Evolutionary conservation across 2,888 invertebrate species (phyloP), one percentile per base, ranked within the genome.

Genomic region (Sceliomorpha sp.): DNA sequence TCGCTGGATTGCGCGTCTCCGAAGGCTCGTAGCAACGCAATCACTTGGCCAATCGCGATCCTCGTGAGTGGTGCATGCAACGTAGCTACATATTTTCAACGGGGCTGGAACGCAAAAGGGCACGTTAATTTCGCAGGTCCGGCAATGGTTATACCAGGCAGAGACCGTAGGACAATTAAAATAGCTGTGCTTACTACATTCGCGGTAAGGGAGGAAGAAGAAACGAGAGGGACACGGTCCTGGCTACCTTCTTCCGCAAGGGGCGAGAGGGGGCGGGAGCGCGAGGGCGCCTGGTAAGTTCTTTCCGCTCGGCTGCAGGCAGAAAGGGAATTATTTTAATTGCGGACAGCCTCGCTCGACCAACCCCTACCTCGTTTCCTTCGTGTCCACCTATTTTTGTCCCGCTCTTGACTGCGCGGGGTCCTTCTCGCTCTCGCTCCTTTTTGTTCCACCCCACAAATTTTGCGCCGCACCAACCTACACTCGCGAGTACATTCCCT

Each of bases 301-400:
- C 88, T 88, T 88, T 88, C 87, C 88, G 88, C 88, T 87, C 81
- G 87, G 86, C 86, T 88, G 87, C 86, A 84, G 82, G 78, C 87
- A 85, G 88, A 88, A 87, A 88, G 88, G 87, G 88, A 88, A 88
- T 88, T 88, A 88, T 88, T 88, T 88, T 88, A 88, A 88, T 88
- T 88, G 87, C 88, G 87, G 86, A 84, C 87, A 86, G 86, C 84
- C 84, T 84, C 86, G 86, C 80, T 83, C 84, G 82, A 83, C 85
- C 85, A 82, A 80, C 80, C 82, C 81, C 70, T 69, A 75, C 77
- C 66, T 40, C 44, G 44, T 67, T 63, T 62, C 71, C 74, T 64
- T 66, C 72, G 47, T 62, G 67, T 67, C 71, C 68, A 56, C 56
- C 68, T 70, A 51, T 67, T 59, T 45, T 24, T 44, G 55, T 68